Percentiles rank a stretch among this genome's conserved stretches.
Conservation (phyloP, 1,140 invertebrate genomes). For the Cotesia chilonis region DNA sequence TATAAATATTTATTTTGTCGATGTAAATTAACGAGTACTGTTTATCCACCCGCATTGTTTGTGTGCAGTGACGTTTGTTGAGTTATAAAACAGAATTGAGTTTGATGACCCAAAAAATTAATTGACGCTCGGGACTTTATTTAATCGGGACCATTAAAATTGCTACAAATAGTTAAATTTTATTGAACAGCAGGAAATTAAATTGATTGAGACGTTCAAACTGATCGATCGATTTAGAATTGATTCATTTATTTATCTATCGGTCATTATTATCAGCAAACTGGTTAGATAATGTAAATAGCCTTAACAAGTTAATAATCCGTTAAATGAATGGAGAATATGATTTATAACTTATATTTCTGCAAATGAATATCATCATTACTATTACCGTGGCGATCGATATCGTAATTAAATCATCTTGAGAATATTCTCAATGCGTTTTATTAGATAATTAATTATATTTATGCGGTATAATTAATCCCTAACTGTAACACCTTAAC, state of each 20-base stretch:
- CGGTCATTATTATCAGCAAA: slow-evolving; percentile 10
- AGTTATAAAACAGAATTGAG: too few relatives aligned
- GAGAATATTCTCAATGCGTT: background rate
- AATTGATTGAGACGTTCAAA: slow-evolving; percentile 1
- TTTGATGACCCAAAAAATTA: too few relatives aligned
- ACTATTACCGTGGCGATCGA: background rate
- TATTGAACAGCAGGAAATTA: background rate
- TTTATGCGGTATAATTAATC: too few relatives aligned
- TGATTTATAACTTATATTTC: too few relatives aligned
- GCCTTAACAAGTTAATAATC: background rate
- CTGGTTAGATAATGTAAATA: slow-evolving; percentile 22
- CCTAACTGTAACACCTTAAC: background rate
- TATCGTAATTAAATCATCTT: slow-evolving; percentile 9
- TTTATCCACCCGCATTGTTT: too few relatives aligned
- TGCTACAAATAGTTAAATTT: too few relatives aligned
- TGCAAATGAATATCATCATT: too few relatives aligned
- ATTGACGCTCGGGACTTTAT: too few relatives aligned
- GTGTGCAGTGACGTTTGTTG: too few relatives aligned
- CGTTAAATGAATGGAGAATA: background rate
- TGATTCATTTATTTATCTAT: slow-evolving; percentile 17
- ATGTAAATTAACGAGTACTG: too few relatives aligned
- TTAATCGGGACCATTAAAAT: too few relatives aligned
- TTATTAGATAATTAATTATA: background rate
- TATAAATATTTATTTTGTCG: too few relatives aligned
- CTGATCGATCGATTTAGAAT: slow-evolving; percentile 5